Evolutionary conservation across 2,113 vertebrate species (phyloP).

Genomic region (Gasterosteus aculeatus): DNA sequence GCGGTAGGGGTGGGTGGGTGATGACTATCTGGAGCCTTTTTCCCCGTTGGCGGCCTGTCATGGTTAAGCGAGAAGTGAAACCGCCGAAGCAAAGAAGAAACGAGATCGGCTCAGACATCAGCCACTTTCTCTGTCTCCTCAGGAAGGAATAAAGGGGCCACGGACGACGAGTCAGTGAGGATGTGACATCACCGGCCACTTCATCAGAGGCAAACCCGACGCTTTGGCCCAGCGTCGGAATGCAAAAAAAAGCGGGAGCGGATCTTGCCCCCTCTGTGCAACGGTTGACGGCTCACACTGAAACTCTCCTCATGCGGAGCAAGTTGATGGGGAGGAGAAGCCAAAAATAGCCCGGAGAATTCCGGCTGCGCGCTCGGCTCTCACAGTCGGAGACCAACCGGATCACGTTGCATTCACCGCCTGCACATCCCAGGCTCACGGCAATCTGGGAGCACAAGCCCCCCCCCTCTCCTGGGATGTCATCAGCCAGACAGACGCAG

Average conservation of each 20-base stretch:
- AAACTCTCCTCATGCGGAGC: slow-evolving; percentile 39
- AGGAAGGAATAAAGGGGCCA: slow-evolving; percentile 20
- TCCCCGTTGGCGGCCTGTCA: slow-evolving; percentile 27
- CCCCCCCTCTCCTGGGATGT: slow-evolving; percentile 18
- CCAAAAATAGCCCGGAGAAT: slow-evolving; percentile 62
- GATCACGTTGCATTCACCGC: slow-evolving; percentile 41
- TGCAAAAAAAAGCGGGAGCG: neutral
- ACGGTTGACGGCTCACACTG: slow-evolving; percentile 47
- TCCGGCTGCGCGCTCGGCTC: slow-evolving; percentile 28
- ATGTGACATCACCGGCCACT: slow-evolving; percentile 31
- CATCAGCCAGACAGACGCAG: slow-evolving; percentile 41
- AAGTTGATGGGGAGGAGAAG: slow-evolving; percentile 33
- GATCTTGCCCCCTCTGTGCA: slow-evolving; percentile 1
- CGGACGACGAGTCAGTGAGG: slow-evolving; percentile 35
- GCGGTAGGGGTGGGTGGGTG: neutral
- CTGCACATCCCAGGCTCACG: slow-evolving; percentile 42
- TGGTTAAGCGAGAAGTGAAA: slow-evolving; percentile 58
- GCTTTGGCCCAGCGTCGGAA: neutral
- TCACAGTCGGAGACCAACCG: slow-evolving; percentile 32
- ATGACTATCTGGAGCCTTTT: slow-evolving; percentile 26
- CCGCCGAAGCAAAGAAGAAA: slow-evolving; percentile 40
- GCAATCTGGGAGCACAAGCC: slow-evolving; percentile 51
- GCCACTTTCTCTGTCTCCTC: slow-evolving; percentile 53
- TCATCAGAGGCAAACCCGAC: neutral
- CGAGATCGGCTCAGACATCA: slow-evolving; percentile 37